These are phyloP conservation scores for Amazona finschi DNA, from an alignment of 2,797 vertebrate species.

Conservation along the genomic window DNA sequence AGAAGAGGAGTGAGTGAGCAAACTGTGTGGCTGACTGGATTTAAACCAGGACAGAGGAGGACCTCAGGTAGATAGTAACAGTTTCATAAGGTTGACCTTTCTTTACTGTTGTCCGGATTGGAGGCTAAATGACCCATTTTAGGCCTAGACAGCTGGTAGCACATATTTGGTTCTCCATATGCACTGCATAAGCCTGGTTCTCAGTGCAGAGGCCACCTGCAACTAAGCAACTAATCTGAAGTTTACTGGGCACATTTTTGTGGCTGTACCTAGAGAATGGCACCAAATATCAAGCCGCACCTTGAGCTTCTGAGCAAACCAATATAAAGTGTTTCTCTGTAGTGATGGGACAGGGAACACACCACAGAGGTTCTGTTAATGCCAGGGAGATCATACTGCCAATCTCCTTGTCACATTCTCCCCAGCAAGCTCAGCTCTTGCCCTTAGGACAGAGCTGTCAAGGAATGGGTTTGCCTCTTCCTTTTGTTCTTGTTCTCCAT, in stretches of 20 bases:
- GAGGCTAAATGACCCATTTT: neutral
- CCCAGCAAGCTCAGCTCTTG: neutral
- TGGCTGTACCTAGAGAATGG: neutral
- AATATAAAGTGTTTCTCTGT: neutral
- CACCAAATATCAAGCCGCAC: neutral
- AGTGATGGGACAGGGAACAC: neutral
- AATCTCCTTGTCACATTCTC: neutral
- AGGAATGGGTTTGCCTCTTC: neutral
- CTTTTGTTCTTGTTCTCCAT: neutral
- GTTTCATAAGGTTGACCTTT: neutral
- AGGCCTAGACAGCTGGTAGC: neutral
- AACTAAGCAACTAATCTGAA: neutral
- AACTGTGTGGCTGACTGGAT: no score
- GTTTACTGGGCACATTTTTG: neutral
- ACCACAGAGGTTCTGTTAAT: neutral
- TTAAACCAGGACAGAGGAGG: neutral
- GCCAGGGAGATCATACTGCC: neutral
- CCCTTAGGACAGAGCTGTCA: neutral
- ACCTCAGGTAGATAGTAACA: neutral
- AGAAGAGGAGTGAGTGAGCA: no score
- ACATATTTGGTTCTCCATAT: neutral
- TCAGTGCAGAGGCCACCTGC: neutral
- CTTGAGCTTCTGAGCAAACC: neutral
- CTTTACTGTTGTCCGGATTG: neutral
- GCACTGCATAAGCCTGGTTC: neutral